A percentile compares a stretch with the other conserved stretches of the same genome.
Evolutionary conservation across 2,113 vertebrate species (phyloP).

Genomic region (Xerus inauris): DNA sequence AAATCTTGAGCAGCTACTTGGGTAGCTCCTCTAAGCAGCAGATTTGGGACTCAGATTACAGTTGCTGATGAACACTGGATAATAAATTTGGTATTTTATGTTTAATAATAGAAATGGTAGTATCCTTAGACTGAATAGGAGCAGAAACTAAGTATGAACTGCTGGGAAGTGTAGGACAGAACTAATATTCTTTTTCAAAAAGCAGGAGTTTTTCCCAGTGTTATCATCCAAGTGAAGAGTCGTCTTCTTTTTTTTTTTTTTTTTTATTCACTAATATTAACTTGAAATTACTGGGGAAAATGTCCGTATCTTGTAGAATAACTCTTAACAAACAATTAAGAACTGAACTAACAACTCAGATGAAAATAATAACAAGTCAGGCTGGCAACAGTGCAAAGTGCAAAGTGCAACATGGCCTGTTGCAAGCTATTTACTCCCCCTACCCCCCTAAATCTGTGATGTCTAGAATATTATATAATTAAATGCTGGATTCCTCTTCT

Average conservation of each 20-base stretch:
- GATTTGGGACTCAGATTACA: background rate
- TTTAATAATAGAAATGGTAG: background rate
- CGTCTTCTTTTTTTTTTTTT: too few species aligned
- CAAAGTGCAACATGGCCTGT: too few species aligned
- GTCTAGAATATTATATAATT: background rate
- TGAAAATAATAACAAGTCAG: conserved; percentile 18
- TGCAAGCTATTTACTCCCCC: background rate
- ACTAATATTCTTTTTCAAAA: background rate
- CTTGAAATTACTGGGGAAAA: background rate
- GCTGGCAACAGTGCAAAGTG: background rate
- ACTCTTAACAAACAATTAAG: background rate
- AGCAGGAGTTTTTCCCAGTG: background rate
- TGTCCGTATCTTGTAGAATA: background rate
- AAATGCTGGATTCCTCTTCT: background rate
- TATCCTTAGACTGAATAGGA: background rate
- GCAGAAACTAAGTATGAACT: background rate
- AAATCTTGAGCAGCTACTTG: background rate
- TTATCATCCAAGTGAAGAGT: background rate
- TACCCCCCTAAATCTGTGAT: background rate
- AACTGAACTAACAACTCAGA: background rate
- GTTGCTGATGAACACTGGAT: background rate
- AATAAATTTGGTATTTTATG: background rate
- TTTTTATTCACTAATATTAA: background rate
- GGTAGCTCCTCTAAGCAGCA: background rate
- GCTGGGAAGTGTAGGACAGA: background rate